These are phyloP conservation scores for Potamilus streckersoni DNA, from an alignment of 1,140 invertebrate genomes.

Conservation along the genomic window DNA sequence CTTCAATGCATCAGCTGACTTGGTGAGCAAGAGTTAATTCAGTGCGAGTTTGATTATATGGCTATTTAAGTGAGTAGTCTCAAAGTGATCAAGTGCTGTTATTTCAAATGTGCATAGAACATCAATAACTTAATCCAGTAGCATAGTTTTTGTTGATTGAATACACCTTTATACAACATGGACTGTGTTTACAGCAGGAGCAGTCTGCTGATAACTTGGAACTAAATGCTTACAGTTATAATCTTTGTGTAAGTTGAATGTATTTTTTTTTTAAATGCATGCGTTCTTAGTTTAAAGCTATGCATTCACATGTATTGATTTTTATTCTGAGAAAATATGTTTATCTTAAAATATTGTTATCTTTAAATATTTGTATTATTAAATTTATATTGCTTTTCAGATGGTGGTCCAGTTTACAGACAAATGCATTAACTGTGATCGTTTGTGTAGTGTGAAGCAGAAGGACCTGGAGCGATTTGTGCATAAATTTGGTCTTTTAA, in stretches of 20 bases:
- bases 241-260: background rate
- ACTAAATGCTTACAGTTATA: too few species aligned
- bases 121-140: too few species aligned
- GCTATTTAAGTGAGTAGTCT: too few species aligned
- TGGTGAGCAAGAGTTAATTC: too few species aligned
- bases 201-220: too few species aligned
- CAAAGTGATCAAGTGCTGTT: too few species aligned
- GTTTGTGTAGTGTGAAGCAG: slow-evolving; percentile 77
- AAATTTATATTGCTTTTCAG: slow-evolving; percentile 70
- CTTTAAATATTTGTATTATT: background rate
- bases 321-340: slow-evolving; percentile 6
- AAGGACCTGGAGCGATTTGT: slow-evolving; percentile 84
- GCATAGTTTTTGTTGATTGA: too few species aligned
- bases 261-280: slow-evolving; percentile 7
- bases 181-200: too few species aligned
- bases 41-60: too few species aligned
- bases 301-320: background rate
- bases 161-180: too few species aligned
- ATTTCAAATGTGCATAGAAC: too few species aligned
- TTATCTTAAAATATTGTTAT: background rate
- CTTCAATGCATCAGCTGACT: too few species aligned
- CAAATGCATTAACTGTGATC: slow-evolving; percentile 80
- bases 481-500: slow-evolving; percentile 82
- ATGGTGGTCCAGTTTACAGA: slow-evolving; percentile 91
- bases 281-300: background rate